Conservation (phyloP, 2,797 vertebrate genomes). For the Anabas testudineus region DNA sequence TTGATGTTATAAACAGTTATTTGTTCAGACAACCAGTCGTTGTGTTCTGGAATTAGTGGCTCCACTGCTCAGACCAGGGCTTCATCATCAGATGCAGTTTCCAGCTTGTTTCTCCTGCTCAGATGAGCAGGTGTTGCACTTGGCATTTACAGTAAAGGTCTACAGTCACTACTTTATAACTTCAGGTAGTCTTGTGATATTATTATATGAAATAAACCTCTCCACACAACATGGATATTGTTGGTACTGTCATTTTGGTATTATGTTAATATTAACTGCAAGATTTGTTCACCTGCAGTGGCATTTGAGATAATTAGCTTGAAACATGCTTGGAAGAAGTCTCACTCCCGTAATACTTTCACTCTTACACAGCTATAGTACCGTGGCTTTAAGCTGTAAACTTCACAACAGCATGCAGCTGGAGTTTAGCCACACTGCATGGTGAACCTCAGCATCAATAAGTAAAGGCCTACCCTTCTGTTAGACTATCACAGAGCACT, state of each 20-base stretch:
- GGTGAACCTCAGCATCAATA: conserved; percentile 61
- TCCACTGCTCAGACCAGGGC: no score
- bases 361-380: neutral
- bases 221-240: neutral
- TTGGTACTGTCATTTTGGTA: conserved; percentile 15
- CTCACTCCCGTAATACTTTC: neutral
- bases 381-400: conserved; percentile 13
- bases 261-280: neutral
- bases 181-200: neutral
- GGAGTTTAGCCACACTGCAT: neutral
- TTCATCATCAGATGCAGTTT: conserved; percentile 28
- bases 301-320: conserved; percentile 23
- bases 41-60: no score
- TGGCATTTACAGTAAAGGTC: conserved; percentile 42
- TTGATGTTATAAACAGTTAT: no score
- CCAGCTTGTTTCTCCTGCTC: neutral
- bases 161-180: conserved; percentile 9
- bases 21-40: no score
- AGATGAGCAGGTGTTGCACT: neutral
- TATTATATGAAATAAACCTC: neutral
- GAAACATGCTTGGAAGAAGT: neutral
- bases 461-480: conserved; percentile 57
- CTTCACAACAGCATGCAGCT: neutral
- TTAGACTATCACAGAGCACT: conserved; percentile 46
- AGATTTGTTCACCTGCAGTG: neutral